Base-by-base conservation (phyloP, 2,113 vertebrate genomes). In the Grus americana region DNA sequence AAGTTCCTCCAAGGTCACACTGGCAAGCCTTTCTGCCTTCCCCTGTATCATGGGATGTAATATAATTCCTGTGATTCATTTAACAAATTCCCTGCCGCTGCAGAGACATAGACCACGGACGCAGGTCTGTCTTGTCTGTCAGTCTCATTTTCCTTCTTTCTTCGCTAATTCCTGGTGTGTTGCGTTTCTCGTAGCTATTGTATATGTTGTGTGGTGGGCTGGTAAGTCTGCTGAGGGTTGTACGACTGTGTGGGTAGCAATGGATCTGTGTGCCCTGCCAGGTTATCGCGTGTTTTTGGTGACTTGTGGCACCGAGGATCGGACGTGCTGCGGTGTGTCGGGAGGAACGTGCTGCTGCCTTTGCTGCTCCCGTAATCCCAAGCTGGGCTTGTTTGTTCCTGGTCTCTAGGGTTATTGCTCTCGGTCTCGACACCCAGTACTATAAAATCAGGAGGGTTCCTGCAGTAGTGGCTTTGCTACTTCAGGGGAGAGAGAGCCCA, bases 61-160 rank as follows among this genome's bases (percentile, higher is more conserved):
- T 94, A 93, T 94, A 97, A 97, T 95, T 97, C 94, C 93, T 88
- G 62, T 66, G 94, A 96, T 96, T 95, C 91, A 65, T 86, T 96
- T 93, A 95, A 91, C 94, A 87, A 87, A 93, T 94, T 95, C 95
- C 82, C 74, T 96, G 78, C 73, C 11, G 5, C 92, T 87, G 78
- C 87, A 76, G 93, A 92, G 66, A 57, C 84, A 8, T 24, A 86
- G 66, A 72, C 58, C 78, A 67, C 1, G 30, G 70, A n/a, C 9
- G 2, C 81, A 90, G 93, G 74, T 89, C 87, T 90, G 90, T 86
- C 83, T 75, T 65, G 47, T 66, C 66, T 83, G 59, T 62, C 46
- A 23, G 73, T 61, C 55, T 86, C 38, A 4, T 79, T 92, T 85
- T 76, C 40, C 62, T 91, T 57, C 34, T 83, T 47, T 54, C n/a